phyloP scores from a whole-genome alignment of 2,888 invertebrate genomes.

The Drosophila rellima region DNA sequence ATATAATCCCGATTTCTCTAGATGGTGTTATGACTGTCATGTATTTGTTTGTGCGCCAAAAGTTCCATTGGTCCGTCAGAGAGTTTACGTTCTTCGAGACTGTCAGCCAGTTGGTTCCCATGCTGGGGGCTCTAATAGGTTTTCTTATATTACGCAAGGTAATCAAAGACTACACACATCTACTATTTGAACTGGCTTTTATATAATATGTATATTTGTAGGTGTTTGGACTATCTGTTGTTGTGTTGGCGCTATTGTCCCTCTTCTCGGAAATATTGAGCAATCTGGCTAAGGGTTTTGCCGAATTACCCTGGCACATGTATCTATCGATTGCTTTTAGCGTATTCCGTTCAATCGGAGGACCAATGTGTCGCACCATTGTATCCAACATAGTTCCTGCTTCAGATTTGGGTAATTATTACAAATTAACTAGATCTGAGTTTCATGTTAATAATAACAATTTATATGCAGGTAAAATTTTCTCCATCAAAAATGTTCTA shows the following conservation, averaged over 20 bases:
- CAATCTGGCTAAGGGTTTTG: conserved; percentile 77
- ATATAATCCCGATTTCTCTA: conserved; percentile 19
- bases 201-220: conserved; percentile 17
- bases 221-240: conserved; percentile 80
- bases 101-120: conserved; percentile 86
- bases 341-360: conserved; percentile 76
- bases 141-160: conserved; percentile 87
- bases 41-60: conserved; percentile 89
- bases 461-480: conserved; percentile 88
- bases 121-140: conserved; percentile 88
- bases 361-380: conserved; percentile 84
- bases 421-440: background rate
- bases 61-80: conserved; percentile 89
- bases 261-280: conserved; percentile 74
- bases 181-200: no score
- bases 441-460: background rate
- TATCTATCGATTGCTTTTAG: conserved; percentile 78
- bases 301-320: conserved; percentile 81
- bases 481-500: conserved; percentile 89
- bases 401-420: conserved; percentile 84
- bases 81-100: conserved; percentile 89
- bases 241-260: conserved; percentile 78
- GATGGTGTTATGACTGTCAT: conserved; percentile 86
- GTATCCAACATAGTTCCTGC: conserved; percentile 83
- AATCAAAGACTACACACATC: background rate